Evolutionary conservation across 2,888 invertebrate species (phyloP), one percentile per base, ranked within the genome.

Genomic region (Hydrotaea diabolus): DNA sequence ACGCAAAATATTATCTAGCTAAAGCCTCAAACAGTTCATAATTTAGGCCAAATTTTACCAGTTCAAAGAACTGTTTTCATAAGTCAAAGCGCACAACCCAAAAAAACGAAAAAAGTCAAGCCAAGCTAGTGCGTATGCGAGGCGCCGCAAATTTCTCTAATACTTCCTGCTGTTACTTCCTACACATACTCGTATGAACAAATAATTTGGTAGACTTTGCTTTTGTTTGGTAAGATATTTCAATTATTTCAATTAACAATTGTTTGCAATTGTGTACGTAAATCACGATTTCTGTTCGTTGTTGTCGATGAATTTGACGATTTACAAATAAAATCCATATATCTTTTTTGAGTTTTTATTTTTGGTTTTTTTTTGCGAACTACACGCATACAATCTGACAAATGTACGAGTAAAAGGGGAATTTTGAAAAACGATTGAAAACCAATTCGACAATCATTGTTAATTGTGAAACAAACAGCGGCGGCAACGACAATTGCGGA

Each of bases 111-210:
- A n/a, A n/a, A n/a, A n/a, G n/a, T n/a, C n/a, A n/a, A n/a, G n/a
- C n/a, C n/a, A n/a, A 13, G 23, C 26, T 13, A 26, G 59, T 26
- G 23, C 4, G 43, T 26, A 69, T 31, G 19, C 21, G 59, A 39
- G 74, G 75, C 82, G 82, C 78, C 82, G 21, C 19, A 46, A 59
- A 49, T 71, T 74, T 75, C 71, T 72, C 46, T 72, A 75, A 82
- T 71, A 82, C 69, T 82, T 82, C 77, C 82, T 82, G 77, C 74
- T 82, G 59, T 77, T 59, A 59, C 74, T 77, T 74, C 82, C 77
- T 77, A 77, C 77, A 46, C 73, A 46, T 5, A 21, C 36, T 72
- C 62, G 17, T 36, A 11, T 8, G 8, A 62, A 26, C 21, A 62
- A 62, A 49, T n/a, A 36, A 2, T 4, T 26, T 2, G 0, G 13